These are phyloP conservation scores for Orius laevigatus DNA, from an alignment of 1,140 invertebrate genomes.

Conservation along the genomic window DNA sequence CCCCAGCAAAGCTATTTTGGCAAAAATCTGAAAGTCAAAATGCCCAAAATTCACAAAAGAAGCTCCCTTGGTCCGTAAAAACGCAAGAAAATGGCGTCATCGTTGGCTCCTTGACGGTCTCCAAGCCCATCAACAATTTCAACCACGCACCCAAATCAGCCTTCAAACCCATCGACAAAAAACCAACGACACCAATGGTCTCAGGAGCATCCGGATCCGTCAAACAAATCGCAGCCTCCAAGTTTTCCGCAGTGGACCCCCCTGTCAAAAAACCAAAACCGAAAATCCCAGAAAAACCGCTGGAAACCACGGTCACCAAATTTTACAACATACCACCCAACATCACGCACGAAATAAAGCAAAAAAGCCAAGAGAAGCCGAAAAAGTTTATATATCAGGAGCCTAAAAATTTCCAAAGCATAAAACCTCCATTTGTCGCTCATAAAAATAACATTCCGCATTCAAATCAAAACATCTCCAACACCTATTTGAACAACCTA, in stretches of 20 bases:
- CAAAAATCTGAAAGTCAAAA: conserved; percentile 9
- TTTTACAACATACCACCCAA: neutral
- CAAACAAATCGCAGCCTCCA: conserved; percentile 22
- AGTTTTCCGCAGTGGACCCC: conserved; percentile 15
- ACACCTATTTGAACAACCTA: no score
- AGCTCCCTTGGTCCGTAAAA: conserved; percentile 24
- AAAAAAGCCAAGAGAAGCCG: no score
- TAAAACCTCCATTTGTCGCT: no score
- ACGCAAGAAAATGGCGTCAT: conserved; percentile 23
- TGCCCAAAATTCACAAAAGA: conserved; percentile 13
- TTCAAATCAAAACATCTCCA: no score
- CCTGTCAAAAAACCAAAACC: neutral
- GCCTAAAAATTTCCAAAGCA: no score
- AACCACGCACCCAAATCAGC: conserved; percentile 53
- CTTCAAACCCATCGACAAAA: conserved; percentile 40
- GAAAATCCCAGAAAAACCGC: neutral
- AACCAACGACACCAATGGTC: conserved; percentile 27
- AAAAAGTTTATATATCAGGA: no score
- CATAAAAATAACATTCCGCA: no score
- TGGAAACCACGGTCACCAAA: neutral
- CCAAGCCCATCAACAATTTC: conserved; percentile 38
- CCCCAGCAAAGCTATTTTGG: conserved; percentile 17
- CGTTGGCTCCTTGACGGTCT: conserved; percentile 30
- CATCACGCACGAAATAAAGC: no score
- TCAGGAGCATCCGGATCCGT: conserved; percentile 21